These are phyloP conservation scores for Diplolepis rosae DNA, from an alignment of 2,888 invertebrate species.

Conservation along the genomic window DNA sequence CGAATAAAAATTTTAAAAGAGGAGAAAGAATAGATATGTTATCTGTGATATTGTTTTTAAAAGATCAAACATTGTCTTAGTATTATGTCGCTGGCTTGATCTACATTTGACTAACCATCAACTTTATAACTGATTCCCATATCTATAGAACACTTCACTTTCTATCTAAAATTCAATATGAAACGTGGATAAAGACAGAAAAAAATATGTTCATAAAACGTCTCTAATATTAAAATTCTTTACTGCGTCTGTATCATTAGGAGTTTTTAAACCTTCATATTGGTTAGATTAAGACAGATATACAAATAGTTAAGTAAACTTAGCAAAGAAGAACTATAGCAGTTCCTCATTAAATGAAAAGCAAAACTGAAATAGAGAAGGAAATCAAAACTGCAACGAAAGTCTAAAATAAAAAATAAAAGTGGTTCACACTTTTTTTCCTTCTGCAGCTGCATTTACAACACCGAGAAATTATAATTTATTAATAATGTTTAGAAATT, in stretches of 20 bases:
- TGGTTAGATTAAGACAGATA: too few relatives aligned
- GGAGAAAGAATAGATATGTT: background rate
- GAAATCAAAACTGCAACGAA: too few relatives aligned
- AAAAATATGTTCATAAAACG: background rate
- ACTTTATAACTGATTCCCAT: background rate
- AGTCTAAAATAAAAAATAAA: too few relatives aligned
- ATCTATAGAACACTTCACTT: background rate
- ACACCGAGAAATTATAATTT: background rate
- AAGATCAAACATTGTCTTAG: background rate
- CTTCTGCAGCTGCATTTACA: conserved; percentile 12
- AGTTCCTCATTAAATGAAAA: too few relatives aligned
- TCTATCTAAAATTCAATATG: background rate
- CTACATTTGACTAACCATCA: background rate
- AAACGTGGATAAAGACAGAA: background rate
- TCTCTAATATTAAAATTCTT: too few relatives aligned
- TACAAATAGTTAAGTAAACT: too few relatives aligned
- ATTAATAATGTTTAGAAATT: background rate
- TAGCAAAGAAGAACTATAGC: too few relatives aligned
- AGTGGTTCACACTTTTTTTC: background rate
- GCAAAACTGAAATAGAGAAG: too few relatives aligned
- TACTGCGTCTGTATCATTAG: too few relatives aligned
- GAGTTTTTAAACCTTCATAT: too few relatives aligned
- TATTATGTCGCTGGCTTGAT: background rate
- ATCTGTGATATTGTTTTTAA: conserved; percentile 5
- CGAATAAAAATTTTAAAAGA: background rate